Percentiles rank a stretch among this genome's conserved stretches.
These are phyloP conservation scores for Maccullochella peelii DNA, from an alignment of 2,113 vertebrate genomes.

Conservation along the genomic window DNA sequence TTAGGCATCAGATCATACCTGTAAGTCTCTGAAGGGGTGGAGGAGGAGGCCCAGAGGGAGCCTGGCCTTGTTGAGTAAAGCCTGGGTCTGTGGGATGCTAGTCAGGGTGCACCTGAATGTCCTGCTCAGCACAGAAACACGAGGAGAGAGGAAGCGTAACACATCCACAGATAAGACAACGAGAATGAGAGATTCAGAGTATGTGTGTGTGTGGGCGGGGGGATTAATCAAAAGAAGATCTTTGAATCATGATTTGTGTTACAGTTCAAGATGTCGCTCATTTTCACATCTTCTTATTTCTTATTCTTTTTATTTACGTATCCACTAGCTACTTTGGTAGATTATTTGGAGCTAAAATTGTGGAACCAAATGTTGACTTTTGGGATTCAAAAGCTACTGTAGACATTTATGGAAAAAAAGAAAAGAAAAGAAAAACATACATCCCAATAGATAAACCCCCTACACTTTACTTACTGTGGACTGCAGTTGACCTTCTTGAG, in stretches of 20 bases:
- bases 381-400: too few relatives aligned
- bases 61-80: conserved; percentile 95
- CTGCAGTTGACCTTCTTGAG: conserved; percentile 96
- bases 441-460: too few relatives aligned
- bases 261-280: too few relatives aligned
- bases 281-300: not conserved
- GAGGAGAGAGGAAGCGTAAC: not conserved
- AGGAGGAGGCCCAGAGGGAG: conserved; percentile 95
- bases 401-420: too few relatives aligned
- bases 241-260: too few relatives aligned
- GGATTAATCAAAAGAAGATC: too few relatives aligned
- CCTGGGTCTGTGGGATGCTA: conserved; percentile 95
- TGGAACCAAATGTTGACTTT: not conserved
- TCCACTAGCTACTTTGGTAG: not conserved
- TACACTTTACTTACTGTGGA: conserved; percentile 88
- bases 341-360: not conserved
- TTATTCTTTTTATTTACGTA: not conserved
- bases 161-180: not conserved
- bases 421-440: too few relatives aligned
- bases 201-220: too few relatives aligned
- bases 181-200: not conserved
- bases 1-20: conserved; percentile 79
- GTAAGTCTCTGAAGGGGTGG: conserved; percentile 97
- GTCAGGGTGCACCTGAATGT: conserved; percentile 95
- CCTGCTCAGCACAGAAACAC: conserved; percentile 76